Base-by-base conservation (phyloP, 1,140 invertebrate species). In the Asbolus verrucosus region DNA sequence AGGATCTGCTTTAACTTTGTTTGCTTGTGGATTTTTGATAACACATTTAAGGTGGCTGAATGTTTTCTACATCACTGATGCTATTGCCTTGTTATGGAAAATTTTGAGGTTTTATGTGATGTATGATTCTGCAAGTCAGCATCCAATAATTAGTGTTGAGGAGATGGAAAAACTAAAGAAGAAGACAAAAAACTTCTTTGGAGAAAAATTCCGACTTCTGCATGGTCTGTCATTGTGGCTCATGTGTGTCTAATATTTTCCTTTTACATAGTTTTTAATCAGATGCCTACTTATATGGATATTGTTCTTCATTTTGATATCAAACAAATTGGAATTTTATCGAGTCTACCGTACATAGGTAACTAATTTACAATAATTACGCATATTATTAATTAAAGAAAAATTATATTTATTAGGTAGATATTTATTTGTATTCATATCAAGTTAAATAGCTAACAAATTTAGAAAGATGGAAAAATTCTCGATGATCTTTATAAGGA, bases 281-380 rank as follows among this genome's bases (percentile, higher is more conserved):
- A 95, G 77, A 84, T 98, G 61, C 96, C 96, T 6, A 95, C 92
- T 0, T 98, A 95, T 81, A 92, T 98, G 87, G 92, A 94, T 76
- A 88, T 91, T 77, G 92, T 97, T 61, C 84, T 97, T 9, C 85
- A 91, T 73, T 95, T 91, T 76, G 87, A 94, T 77, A 93, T 97
- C 69, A 91, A 94, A 82, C 83, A 72, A 61, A 93, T 94, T 79
- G 93, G 94, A 14, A 84, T 94, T 8, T 82, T 94, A 38, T 93
- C 93, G 0, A 93, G 93, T 5, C 82, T 96, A 54, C 94, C 94
- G 1, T 96, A 95, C 80, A 81, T 93, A 68, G 91, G 73, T 72
- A 63, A 65, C 15, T 60, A 59, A 3, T 31, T 61, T 61, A 8
- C 16, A 9, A 27, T 21, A 3, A 59, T 16, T 21, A 59, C 2